Evolutionary conservation across 2,797 vertebrate species (phyloP), one percentile per base, ranked within the genome.

Genomic region (Myotis pilosus): DNA sequence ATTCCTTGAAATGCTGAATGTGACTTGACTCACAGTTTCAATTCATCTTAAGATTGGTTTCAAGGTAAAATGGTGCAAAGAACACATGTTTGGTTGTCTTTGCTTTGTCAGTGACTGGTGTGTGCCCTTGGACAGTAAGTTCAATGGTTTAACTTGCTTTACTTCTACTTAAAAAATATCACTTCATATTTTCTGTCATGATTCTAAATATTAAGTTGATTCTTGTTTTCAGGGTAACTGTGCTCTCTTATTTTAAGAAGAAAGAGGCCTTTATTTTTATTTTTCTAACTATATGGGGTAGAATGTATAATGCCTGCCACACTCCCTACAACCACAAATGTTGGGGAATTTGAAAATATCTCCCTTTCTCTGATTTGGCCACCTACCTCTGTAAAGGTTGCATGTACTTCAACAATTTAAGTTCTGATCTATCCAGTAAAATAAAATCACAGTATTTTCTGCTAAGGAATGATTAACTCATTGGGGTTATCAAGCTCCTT

Each of bases 1-100:
- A 87, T 69, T 96, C 69, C 64, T 93, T 88, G 44, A 94, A 90
- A 89, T 89, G 49, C 66, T 33, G 17, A 87, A 76, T 87, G 60
- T 74, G 60, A 89, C 75, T 85, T 85, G 82, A 94, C 23, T 93
- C 6, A 85, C 72, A 76, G 10, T 94, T 91, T 92, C 47, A 82
- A n/a, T 89, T 12, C 6, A 0, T 78, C 8, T 92, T 76, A 85
- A 94, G 79, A 82, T 13, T 91, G 92, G 23, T 82, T 86, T 5
- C 23, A 79, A 55, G 49, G 19, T 38, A 64, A n/a, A 74, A 87
- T 83, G 25, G n/a, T 69, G 33, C 53, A 57, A 94, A 44, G 41
- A 36, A 47, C 1, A 22, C 11, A 6, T 20, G 38, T 41, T 41
- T 86, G 30, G 38, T 85, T 68, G 19, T 69, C 28, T 72, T 95